Percentiles rank a stretch among this genome's conserved stretches.
phyloP scores from a whole-genome alignment of 2,113 vertebrate genomes.

The Lycaon pictus region DNA sequence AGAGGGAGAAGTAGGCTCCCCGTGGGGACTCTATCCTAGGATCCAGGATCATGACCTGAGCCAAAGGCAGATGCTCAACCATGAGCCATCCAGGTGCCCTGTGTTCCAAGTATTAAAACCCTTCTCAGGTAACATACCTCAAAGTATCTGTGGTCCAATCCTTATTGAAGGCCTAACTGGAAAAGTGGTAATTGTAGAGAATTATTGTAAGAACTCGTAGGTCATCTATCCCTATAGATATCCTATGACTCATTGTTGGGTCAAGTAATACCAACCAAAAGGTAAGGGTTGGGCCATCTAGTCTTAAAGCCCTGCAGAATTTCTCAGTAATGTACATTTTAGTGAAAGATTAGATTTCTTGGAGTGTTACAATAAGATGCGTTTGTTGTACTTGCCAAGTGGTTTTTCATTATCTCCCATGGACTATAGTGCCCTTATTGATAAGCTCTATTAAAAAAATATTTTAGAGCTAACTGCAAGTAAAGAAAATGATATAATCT shows the following conservation, averaged over 20 bases:
- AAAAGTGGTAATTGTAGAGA: background rate
- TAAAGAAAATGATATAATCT: background rate
- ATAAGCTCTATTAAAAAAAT: background rate
- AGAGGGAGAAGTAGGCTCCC: too few relatives aligned
- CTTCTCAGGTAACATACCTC: background rate
- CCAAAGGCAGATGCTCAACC: too few relatives aligned
- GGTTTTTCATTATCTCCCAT: background rate
- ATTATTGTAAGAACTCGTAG: background rate
- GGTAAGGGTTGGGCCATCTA: background rate
- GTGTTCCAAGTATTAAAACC: background rate
- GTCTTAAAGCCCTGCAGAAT: background rate
- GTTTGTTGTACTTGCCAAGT: background rate
- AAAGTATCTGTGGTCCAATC: background rate
- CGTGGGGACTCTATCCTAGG: too few relatives aligned
- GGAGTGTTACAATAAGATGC: background rate
- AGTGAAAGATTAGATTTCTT: background rate
- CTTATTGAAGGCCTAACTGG: background rate
- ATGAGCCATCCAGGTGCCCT: too few relatives aligned
- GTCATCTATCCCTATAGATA: background rate
- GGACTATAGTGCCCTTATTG: background rate
- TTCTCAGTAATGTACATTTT: constrained; percentile 12
- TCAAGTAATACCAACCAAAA: background rate
- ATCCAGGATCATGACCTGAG: too few relatives aligned
- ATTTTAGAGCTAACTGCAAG: background rate
- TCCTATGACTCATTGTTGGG: background rate